These are phyloP conservation scores for Iguana delicatissima DNA, from an alignment of 2,797 vertebrate genomes.

Conservation along the genomic window DNA sequence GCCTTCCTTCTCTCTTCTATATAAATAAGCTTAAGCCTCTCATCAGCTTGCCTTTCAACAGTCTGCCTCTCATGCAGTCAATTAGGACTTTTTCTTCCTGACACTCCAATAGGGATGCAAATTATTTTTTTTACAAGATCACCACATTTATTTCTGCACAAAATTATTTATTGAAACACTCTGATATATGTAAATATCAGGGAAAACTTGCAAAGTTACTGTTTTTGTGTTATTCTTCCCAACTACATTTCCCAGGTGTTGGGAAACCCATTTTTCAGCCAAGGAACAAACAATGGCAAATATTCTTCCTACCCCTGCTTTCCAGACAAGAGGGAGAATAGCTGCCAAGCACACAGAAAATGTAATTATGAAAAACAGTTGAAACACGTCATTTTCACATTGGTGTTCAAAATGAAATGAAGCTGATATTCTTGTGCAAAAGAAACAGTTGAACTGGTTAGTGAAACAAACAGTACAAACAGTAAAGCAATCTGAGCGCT, in stretches of 20 bases:
- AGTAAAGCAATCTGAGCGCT: too few relatives aligned
- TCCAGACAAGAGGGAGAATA: background rate
- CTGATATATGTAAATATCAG: too few relatives aligned
- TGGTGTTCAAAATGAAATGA: background rate
- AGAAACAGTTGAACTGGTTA: background rate
- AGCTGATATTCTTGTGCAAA: background rate
- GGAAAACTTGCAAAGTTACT: too few relatives aligned
- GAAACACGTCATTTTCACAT: background rate
- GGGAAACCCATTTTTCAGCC: too few relatives aligned
- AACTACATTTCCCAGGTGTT: too few relatives aligned
- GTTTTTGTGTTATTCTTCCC: too few relatives aligned
- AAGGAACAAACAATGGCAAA: too few relatives aligned
- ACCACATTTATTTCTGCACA: background rate
- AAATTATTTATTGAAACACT: too few relatives aligned
- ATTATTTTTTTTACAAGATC: background rate
- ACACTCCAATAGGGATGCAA: too few relatives aligned
- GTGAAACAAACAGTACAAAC: background rate
- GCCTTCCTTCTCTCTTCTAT: fast-evolving
- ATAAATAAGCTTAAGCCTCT: fast-evolving
- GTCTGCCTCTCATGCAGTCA: background rate
- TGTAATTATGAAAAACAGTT: too few relatives aligned
- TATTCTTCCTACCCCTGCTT: too few relatives aligned
- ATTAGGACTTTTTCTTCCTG: background rate
- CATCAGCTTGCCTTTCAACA: too few relatives aligned
- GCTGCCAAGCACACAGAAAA: background rate